Evolutionary conservation across 92 coral and sea anemone genomes (phyloP).

Genomic region (Epizoanthus rinbou): DNA sequence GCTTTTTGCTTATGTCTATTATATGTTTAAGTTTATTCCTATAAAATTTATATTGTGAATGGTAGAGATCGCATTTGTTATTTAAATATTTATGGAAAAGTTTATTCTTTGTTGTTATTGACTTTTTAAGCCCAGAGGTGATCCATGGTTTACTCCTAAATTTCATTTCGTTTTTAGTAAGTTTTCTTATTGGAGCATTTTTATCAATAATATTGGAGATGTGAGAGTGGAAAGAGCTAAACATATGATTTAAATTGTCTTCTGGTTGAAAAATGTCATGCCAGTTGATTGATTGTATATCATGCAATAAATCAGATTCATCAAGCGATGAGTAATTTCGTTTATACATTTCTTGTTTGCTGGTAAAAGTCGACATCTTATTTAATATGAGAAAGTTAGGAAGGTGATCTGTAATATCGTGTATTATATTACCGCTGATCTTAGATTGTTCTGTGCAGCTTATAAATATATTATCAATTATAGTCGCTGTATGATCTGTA

Average conservation of each 20-base stretch:
- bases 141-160: background rate
- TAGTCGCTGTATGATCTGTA: slow-evolving; percentile 36
- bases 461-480: slow-evolving; percentile 2
- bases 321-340: background rate
- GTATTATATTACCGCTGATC: slow-evolving; percentile 11
- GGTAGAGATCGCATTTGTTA: background rate
- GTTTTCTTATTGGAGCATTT: background rate
- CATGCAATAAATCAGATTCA: background rate
- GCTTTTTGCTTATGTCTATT: background rate
- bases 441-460: slow-evolving; percentile 7
- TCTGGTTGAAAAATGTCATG: background rate
- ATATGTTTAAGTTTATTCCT: background rate
- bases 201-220: background rate
- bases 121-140: background rate
- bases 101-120: background rate
- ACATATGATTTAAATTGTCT: background rate
- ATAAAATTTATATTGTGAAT: background rate
- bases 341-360: background rate
- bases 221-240: background rate
- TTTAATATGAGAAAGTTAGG: slow-evolving; percentile 10
- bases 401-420: too few species aligned
- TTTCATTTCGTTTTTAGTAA: background rate
- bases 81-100: background rate
- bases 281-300: background rate
- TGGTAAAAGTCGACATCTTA: background rate